A percentile compares a stretch with the other conserved stretches of the same genome.
These are phyloP conservation scores for Drosophila melanica DNA, from an alignment of 1,140 invertebrate species.

Conservation along the genomic window DNA sequence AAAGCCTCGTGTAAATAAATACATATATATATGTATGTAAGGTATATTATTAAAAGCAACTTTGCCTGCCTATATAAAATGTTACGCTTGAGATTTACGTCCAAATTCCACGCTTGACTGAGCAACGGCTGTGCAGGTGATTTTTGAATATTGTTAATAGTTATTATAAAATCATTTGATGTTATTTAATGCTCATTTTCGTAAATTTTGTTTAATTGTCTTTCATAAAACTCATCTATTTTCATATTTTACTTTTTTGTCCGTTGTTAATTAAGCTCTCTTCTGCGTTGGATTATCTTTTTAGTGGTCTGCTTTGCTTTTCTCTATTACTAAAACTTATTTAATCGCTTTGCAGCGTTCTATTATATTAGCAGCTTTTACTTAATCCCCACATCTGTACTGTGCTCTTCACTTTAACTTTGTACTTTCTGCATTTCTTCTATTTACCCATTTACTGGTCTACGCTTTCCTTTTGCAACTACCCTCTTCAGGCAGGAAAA, in stretches of 20 bases:
- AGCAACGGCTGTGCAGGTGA: not conserved
- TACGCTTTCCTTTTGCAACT: not conserved
- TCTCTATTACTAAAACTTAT: not conserved
- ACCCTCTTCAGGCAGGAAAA: conserved; percentile 12
- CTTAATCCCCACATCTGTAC: not conserved
- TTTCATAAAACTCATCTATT: not conserved
- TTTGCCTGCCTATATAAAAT: not conserved
- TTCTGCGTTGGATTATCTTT: not conserved
- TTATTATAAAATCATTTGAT: not conserved
- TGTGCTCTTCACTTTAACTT: not conserved
- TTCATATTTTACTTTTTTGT: not conserved
- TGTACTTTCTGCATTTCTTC: not conserved
- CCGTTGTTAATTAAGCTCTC: conserved; percentile 8
- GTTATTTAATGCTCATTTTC: not conserved
- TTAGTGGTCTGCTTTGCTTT: conserved; percentile 2
- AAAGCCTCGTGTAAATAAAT: conserved; percentile 8
- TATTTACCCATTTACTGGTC: conserved; percentile 1
- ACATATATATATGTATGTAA: conserved; percentile 2
- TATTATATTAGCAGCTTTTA: conserved; percentile 6
- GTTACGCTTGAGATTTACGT: conserved; percentile 2
- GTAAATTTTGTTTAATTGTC: not conserved
- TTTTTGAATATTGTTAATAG: not conserved
- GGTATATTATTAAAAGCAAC: not conserved
- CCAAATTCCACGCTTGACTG: conserved; percentile 1
- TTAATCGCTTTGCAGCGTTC: conserved; percentile 20